Percentiles rank a stretch among this genome's conserved stretches.
phyloP scores from a whole-genome alignment of 64 coral and sea anemone genomes.

The Montipora cactus region DNA sequence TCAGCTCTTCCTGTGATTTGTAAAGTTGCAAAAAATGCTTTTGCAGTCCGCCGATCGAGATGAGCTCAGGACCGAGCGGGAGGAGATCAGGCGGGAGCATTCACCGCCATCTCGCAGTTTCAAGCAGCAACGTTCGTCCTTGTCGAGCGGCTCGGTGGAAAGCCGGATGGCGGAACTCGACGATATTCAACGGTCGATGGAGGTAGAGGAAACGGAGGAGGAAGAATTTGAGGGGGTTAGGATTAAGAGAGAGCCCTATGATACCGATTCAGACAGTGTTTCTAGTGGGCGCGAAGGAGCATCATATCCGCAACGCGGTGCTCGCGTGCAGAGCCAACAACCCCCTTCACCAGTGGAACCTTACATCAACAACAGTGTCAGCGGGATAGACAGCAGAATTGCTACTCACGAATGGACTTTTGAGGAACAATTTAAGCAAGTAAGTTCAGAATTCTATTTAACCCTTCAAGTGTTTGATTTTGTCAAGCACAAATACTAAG shows the following conservation, averaged over 20 bases:
- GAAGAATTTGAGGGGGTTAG: constrained; percentile 75
- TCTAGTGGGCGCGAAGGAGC: constrained; percentile 64
- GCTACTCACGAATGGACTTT: constrained; percentile 93
- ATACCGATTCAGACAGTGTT: constrained; percentile 77
- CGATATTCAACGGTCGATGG: constrained; percentile 96
- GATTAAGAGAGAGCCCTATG: constrained; percentile 76
- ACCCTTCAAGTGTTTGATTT: constrained; percentile 34
- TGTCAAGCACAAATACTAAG: constrained; percentile 33
- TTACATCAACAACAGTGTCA: constrained; percentile 65
- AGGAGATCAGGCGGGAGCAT: constrained; percentile 39
- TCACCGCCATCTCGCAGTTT: constrained; percentile 73
- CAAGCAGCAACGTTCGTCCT: constrained; percentile 66
- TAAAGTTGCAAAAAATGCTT: constrained; percentile 61
- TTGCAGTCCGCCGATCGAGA: constrained; percentile 45
- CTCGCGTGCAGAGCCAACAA: constrained; percentile 71
- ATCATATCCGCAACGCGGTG: constrained; percentile 42
- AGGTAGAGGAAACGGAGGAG: constrained; percentile 94
- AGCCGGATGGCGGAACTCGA: constrained; percentile 98
- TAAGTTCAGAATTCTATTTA: constrained; percentile 36
- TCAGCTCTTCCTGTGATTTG: constrained; percentile 53
- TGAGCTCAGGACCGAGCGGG: constrained; percentile 34
- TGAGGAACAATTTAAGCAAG: constrained; percentile 97
- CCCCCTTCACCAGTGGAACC: constrained; percentile 62
- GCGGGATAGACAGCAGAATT: constrained; percentile 78
- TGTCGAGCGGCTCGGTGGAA: constrained; percentile 74